Conservation (phyloP, 2,888 invertebrate species). For the Stramonita haemastoma region DNA sequence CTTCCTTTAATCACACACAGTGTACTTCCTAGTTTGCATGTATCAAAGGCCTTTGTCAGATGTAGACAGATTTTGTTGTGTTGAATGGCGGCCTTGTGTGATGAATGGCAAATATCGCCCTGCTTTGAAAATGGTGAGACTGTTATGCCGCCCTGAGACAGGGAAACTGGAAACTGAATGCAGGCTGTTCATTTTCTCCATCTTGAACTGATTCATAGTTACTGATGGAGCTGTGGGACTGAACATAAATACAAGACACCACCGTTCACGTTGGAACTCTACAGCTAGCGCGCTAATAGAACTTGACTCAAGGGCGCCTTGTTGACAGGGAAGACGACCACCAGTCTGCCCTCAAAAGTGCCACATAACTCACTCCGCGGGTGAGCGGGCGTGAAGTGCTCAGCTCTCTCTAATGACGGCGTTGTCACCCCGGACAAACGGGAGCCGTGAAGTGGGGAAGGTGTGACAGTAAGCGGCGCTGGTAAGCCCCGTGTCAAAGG, state of each 20-base stretch:
- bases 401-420: constrained; percentile 2
- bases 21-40: too few relatives aligned
- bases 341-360: neutral
- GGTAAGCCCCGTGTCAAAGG: constrained; percentile 8
- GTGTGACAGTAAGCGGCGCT: neutral
- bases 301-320: neutral
- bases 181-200: too few relatives aligned
- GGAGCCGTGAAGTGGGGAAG: neutral
- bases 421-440: neutral
- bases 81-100: neutral
- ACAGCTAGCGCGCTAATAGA: neutral
- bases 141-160: too few relatives aligned
- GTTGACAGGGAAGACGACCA: neutral
- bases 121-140: neutral
- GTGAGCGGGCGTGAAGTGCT: constrained; percentile 19
- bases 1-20: too few relatives aligned
- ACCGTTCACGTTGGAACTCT: neutral
- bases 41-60: too few relatives aligned
- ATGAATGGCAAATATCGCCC: neutral
- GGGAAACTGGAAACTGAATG: neutral
- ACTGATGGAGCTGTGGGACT: too few relatives aligned
- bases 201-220: too few relatives aligned
- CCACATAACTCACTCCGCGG: neutral
- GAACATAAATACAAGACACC: too few relatives aligned
- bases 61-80: too few relatives aligned